Percentiles rank a stretch among this genome's conserved stretches.
phyloP scores from a whole-genome alignment of 2,888 invertebrate genomes.

The Cephus rjabovi region DNA sequence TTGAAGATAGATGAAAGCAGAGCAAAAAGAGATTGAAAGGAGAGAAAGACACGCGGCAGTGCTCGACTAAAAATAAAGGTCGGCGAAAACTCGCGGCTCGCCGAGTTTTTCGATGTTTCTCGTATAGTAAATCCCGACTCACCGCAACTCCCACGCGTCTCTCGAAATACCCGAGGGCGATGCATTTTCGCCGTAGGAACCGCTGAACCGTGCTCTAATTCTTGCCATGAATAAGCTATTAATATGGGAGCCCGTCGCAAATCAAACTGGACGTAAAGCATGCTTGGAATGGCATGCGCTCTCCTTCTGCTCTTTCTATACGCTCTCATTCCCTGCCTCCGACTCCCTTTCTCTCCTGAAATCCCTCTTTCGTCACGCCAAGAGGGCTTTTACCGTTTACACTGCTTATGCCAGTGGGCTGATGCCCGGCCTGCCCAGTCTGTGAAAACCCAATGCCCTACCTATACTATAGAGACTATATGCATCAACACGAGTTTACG shows the following conservation, averaged over 20 bases:
- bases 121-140: neutral
- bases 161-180: neutral
- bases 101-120: neutral
- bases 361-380: neutral
- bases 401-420: neutral
- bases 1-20: slow-evolving; percentile 1
- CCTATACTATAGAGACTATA: neutral
- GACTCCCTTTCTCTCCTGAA: neutral
- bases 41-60: slow-evolving; percentile 8
- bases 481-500: neutral
- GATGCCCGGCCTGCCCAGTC: neutral
- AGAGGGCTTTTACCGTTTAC: neutral
- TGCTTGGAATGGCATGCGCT: slow-evolving; percentile 44
- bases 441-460: neutral
- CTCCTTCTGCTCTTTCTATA: slow-evolving; percentile 5
- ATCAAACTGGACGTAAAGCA: slow-evolving; percentile 53
- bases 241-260: slow-evolving; percentile 48
- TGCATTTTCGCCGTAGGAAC: slow-evolving; percentile 9
- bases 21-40: slow-evolving; percentile 10
- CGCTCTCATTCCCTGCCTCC: neutral
- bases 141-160: neutral
- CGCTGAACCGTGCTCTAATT: slow-evolving; percentile 45
- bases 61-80: slow-evolving; percentile 12
- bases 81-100: slow-evolving; percentile 12
- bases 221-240: slow-evolving; percentile 51